Conservation (phyloP, 2,113 vertebrate genomes). For the Leuciscus idus region DNA sequence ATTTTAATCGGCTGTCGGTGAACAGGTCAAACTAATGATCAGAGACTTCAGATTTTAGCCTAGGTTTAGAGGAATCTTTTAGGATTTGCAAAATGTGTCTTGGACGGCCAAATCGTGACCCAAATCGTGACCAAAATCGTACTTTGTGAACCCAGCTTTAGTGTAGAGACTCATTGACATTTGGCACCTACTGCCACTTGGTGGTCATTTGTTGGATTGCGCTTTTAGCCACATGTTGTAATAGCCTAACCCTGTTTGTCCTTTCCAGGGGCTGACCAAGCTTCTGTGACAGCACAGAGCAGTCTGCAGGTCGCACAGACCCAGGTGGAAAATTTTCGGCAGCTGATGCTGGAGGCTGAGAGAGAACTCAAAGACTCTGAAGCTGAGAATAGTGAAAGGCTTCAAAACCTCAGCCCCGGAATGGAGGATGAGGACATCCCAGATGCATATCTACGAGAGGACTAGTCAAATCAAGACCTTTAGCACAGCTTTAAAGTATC, state of each 20-base stretch:
- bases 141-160: too few relatives aligned
- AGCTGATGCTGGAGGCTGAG: conserved; percentile 80
- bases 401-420: not conserved
- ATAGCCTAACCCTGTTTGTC: not conserved
- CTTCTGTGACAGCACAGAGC: conserved; percentile 74
- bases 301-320: conserved; percentile 81
- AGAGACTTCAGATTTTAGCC: too few relatives aligned
- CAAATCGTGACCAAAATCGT: too few relatives aligned
- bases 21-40: too few relatives aligned
- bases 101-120: too few relatives aligned
- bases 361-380: conserved; percentile 77
- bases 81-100: too few relatives aligned
- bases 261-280: conserved; percentile 82
- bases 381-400: conserved; percentile 61
- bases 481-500: not conserved
- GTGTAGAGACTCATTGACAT: not conserved
- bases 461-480: conserved; percentile 43
- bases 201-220: not conserved
- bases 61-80: too few relatives aligned
- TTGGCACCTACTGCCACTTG: not conserved
- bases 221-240: not conserved
- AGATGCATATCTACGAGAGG: conserved; percentile 64
- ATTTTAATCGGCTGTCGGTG: too few relatives aligned
- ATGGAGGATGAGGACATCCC: conserved; percentile 59
- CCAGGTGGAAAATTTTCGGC: conserved; percentile 78